Evolutionary conservation across 1,140 invertebrate species (phyloP), one percentile per base, ranked within the genome.

Genomic region (Drosophila saltans): DNA sequence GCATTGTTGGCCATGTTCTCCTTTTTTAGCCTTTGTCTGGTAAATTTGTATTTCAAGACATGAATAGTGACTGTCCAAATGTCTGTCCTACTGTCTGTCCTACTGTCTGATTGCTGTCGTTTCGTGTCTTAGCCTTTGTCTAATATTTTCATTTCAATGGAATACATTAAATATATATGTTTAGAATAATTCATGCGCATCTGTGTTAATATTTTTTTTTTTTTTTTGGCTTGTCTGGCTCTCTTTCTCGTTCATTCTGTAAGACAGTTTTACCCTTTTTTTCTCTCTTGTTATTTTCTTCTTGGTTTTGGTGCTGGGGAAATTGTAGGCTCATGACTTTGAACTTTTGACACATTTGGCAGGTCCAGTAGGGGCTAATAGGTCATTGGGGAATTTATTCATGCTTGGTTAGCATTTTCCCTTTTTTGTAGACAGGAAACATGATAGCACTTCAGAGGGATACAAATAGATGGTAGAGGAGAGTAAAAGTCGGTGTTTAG

Each of bases 321-420:
- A 56, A 63, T 70, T 72, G 60, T 70, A 63, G 68, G 48, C 26
- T 10, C 66, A 81, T 81, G 83, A 86, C 83, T 86, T 86, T 86
- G 83, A 86, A 86, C 83, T 86, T 79, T 88, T 88, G 83, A 86
- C 83, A 82, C 76, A 86, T 86, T 86, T 86, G 83, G 66, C 83
- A 86, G 75, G 68, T 85, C 86, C 61, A 41, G 74, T 60, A 45
- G 11, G 66, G 77, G 78, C 67, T 84, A 84, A 84, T 84, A 84
- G 81, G 77, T 84, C 77, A 84, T 62, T 80, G 21, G 81, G 81
- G 81, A 84, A 72, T 76, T 78, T 52, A 70, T 76, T 78, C 39
- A 70, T 77, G 79, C 63, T 78, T 61, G 71, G 41, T 39, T 76
- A 52, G 30, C 28, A 26, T 41, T 33, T 33, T 39, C 60, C 68